Conservation (phyloP, 1,140 invertebrate genomes). For the Bombus picipes region DNA sequence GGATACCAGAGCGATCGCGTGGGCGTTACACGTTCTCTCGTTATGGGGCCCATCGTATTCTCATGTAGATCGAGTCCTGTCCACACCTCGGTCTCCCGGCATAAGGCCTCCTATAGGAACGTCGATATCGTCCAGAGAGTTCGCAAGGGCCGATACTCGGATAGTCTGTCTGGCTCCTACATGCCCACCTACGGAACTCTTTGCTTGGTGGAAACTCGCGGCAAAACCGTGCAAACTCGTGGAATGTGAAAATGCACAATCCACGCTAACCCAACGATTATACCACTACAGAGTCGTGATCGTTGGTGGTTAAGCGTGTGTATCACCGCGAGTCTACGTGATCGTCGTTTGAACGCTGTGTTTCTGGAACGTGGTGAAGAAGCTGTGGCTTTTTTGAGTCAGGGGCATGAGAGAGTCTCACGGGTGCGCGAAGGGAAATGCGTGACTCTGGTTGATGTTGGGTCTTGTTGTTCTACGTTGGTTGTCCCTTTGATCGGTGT, state of each 20-base stretch:
- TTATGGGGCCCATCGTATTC: constrained; percentile 72
- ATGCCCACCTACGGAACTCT: constrained; percentile 41
- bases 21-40: constrained; percentile 76
- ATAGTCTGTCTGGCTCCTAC: constrained; percentile 15
- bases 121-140: constrained; percentile 33
- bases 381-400: constrained; percentile 3
- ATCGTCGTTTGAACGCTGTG: constrained; percentile 34
- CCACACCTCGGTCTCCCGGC: constrained; percentile 61
- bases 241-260: neutral
- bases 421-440: constrained; percentile 23
- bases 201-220: neutral
- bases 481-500: neutral
- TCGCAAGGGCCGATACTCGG: neutral
- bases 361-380: constrained; percentile 1
- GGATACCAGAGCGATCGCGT: constrained; percentile 75
- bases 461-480: constrained; percentile 4
- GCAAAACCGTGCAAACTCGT: neutral
- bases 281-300: neutral
- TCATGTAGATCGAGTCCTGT: constrained; percentile 72
- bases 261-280: constrained; percentile 20
- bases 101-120: neutral
- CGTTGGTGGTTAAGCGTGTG: neutral
- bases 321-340: constrained; percentile 27
- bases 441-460: constrained; percentile 14
- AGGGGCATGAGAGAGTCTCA: constrained; percentile 25